Conservation (phyloP, 2,797 vertebrate genomes). For the Argentina silus region DNA sequence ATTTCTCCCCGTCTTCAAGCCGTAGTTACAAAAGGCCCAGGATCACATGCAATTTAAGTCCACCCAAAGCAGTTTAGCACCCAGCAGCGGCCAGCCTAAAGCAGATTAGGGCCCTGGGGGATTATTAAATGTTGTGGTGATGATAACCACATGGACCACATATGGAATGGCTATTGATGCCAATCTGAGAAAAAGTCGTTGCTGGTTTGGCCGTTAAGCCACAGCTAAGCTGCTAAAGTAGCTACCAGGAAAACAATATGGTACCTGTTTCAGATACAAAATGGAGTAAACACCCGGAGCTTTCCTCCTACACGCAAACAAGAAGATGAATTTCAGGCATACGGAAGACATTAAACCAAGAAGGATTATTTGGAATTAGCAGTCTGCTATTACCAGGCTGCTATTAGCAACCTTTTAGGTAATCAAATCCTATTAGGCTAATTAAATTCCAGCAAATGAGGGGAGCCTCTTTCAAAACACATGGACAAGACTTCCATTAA, state of each 20-base stretch:
- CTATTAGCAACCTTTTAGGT: background rate
- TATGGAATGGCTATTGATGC: slow-evolving; percentile 72
- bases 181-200: slow-evolving; percentile 57
- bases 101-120: slow-evolving; percentile 67
- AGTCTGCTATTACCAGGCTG: slow-evolving; percentile 7
- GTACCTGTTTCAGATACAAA: slow-evolving; percentile 24
- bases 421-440: slow-evolving; percentile 22
- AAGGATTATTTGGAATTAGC: slow-evolving; percentile 34
- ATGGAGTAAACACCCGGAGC: slow-evolving; percentile 3
- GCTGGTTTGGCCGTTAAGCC: slow-evolving; percentile 44
- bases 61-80: slow-evolving; percentile 71
- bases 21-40: slow-evolving; percentile 27
- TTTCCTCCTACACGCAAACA: background rate
- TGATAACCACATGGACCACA: slow-evolving; percentile 68
- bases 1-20: slow-evolving; percentile 21
- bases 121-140: slow-evolving; percentile 68
- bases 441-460: background rate
- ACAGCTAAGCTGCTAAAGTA: slow-evolving; percentile 46
- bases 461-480: background rate
- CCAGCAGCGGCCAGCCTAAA: slow-evolving; percentile 41
- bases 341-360: slow-evolving; percentile 7
- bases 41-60: slow-evolving; percentile 74
- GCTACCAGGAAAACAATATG: slow-evolving; percentile 43
- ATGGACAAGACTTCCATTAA: background rate
- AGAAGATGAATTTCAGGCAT: background rate